Evolutionary conservation across 2,113 vertebrate genomes (phyloP).

Genomic region (Puffinus mauretanicus): DNA sequence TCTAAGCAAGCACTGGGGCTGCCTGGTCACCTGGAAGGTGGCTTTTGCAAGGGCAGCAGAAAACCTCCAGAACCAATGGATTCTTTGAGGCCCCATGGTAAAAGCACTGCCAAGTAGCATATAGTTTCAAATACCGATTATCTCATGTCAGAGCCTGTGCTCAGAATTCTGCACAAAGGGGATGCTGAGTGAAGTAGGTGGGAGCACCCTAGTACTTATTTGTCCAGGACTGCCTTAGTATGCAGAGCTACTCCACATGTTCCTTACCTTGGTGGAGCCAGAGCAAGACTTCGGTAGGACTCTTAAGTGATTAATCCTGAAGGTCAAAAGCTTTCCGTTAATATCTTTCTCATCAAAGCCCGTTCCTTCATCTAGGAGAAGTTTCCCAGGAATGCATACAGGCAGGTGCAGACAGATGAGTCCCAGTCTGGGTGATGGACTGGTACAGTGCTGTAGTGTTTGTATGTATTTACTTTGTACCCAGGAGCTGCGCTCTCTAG

Average conservation of each 20-base stretch:
- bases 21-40: background rate
- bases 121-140: background rate
- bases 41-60: background rate
- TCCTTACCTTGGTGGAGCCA: background rate
- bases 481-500: background rate
- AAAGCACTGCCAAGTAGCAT: background rate
- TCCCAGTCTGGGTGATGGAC: background rate
- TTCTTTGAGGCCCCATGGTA: background rate
- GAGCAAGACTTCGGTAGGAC: background rate
- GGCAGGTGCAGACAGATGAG: background rate
- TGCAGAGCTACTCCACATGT: background rate
- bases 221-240: background rate
- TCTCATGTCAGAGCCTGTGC: background rate
- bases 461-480: background rate
- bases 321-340: background rate
- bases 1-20: accelerated
- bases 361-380: background rate
- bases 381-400: background rate
- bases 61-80: background rate
- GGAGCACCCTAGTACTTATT: background rate
- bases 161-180: background rate
- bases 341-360: background rate
- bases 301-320: background rate
- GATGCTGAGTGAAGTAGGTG: background rate
- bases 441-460: background rate